Percentiles rank a stretch among this genome's conserved stretches.
These are phyloP conservation scores for Euleptes europaea DNA, from an alignment of 2,113 vertebrate genomes.

Conservation along the genomic window DNA sequence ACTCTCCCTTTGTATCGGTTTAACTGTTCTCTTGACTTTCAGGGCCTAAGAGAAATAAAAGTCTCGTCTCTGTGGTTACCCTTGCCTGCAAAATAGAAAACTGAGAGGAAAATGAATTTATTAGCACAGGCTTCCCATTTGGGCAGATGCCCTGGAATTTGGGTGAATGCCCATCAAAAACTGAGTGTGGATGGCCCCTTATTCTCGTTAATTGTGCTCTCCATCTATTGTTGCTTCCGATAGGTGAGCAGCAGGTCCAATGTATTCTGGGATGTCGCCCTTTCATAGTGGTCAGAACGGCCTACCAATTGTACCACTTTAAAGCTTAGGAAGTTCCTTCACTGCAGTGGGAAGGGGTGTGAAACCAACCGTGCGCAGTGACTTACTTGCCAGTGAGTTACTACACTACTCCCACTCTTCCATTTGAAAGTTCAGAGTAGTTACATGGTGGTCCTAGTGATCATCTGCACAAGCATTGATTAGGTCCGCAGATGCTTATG, in stretches of 20 bases:
- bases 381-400: not conserved
- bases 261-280: not conserved
- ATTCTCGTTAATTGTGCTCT: not conserved
- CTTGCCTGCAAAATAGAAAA: slow-evolving; percentile 78
- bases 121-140: slow-evolving; percentile 18
- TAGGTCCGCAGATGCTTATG: not conserved
- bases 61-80: slow-evolving; percentile 79
- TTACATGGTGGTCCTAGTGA: not conserved
- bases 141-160: not conserved
- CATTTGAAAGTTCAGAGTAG: not conserved
- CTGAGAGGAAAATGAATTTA: slow-evolving; percentile 64
- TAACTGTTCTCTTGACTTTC: slow-evolving; percentile 75
- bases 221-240: not conserved
- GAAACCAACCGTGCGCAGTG: not conserved
- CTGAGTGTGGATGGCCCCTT: not conserved
- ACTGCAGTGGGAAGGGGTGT: not conserved
- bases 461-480: not conserved
- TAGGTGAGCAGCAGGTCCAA: not conserved
- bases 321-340: not conserved
- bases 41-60: slow-evolving; percentile 70
- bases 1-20: slow-evolving; percentile 70
- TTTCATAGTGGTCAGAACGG: no score
- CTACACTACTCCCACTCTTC: not conserved
- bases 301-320: not conserved
- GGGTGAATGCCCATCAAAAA: not conserved